These are phyloP conservation scores for Limnephilus auricula DNA, from an alignment of 2,888 invertebrate species.

Conservation along the genomic window DNA sequence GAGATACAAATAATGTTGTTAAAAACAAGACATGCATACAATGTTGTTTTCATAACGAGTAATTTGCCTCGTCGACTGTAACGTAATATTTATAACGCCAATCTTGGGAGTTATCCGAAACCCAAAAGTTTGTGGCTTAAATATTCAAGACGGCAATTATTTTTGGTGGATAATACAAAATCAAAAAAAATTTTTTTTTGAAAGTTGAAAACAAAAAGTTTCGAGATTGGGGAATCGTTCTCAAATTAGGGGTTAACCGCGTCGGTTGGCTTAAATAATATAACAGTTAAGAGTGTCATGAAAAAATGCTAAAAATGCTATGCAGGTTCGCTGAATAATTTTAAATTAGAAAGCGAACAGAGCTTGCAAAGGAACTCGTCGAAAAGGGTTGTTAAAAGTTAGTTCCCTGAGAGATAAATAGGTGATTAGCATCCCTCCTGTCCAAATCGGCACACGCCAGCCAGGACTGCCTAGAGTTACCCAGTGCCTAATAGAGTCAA, in stretches of 20 bases:
- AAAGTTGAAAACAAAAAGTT: background rate
- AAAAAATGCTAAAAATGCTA: background rate
- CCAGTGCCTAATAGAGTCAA: slow-evolving; percentile 23
- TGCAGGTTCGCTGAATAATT: background rate
- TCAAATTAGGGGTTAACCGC: background rate
- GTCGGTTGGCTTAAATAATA: background rate
- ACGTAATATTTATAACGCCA: background rate
- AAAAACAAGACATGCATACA: no score
- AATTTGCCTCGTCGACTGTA: no score
- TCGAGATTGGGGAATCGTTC: background rate
- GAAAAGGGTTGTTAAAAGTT: background rate
- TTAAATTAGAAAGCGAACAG: background rate
- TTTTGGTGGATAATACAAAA: background rate
- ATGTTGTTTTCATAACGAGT: no score
- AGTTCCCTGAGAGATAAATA: background rate
- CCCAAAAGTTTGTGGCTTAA: background rate
- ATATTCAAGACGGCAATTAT: background rate
- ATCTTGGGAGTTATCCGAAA: background rate
- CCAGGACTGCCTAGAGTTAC: background rate
- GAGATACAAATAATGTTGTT: background rate
- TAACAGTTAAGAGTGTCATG: background rate
- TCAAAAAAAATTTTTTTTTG: background rate
- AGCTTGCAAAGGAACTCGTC: background rate
- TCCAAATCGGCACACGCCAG: background rate
- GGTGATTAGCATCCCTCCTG: slow-evolving; percentile 12